These are phyloP conservation scores for Ceratothoa steindachneri DNA, from an alignment of 2,888 invertebrate species.

Conservation along the genomic window DNA sequence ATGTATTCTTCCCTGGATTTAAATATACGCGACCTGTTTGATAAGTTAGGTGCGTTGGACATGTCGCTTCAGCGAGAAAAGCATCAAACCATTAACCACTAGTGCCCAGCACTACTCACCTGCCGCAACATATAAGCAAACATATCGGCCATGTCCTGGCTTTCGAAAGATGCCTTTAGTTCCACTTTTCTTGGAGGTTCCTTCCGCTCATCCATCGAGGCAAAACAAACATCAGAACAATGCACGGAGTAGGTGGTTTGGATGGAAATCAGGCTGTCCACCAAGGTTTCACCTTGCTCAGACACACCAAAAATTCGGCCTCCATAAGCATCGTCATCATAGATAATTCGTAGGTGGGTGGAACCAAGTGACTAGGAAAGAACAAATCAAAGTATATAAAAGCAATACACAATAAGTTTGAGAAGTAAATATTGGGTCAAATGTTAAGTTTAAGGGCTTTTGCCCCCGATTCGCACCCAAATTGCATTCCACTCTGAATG, in stretches of 20 bases:
- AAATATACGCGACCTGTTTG: too few relatives aligned
- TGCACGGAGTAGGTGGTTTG: conserved; percentile 43
- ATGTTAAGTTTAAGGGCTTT: too few relatives aligned
- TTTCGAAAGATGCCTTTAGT: background rate
- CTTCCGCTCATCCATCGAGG: background rate
- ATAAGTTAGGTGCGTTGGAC: too few relatives aligned
- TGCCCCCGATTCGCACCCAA: too few relatives aligned
- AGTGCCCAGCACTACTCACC: too few relatives aligned
- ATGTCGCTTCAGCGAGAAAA: too few relatives aligned
- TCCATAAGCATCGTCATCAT: conserved; percentile 49
- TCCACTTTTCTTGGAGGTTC: background rate
- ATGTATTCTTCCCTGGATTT: too few relatives aligned
- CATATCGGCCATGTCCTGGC: background rate
- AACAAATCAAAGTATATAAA: background rate
- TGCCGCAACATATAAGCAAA: background rate
- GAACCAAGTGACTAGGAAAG: conserved; percentile 34
- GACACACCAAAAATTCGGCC: conserved; percentile 46
- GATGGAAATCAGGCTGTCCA: conserved; percentile 49
- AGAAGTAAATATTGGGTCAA: background rate
- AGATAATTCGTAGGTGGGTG: conserved; percentile 46
- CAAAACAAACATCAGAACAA: background rate
- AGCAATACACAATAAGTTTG: background rate
- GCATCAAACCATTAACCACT: too few relatives aligned
- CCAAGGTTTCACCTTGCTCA: conserved; percentile 40
- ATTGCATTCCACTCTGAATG: too few relatives aligned